Conservation (phyloP, 2,888 invertebrate genomes). For the Cyrtodaria siliqua region DNA sequence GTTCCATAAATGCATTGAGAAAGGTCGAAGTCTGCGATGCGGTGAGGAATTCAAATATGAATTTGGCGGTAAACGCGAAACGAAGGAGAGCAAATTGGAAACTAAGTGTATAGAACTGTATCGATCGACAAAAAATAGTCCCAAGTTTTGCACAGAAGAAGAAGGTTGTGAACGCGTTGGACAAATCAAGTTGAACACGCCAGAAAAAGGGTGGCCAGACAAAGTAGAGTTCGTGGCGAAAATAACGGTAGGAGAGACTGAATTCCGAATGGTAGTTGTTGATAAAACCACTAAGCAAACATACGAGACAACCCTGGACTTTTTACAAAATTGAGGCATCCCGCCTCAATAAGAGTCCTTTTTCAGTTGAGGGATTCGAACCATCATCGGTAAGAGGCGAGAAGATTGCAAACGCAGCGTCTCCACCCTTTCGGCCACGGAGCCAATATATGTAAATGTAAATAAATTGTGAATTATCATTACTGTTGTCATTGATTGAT, state of each 20-base stretch:
- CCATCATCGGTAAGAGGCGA: too few relatives aligned
- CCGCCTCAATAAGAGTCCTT: too few relatives aligned
- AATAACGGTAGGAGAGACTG: slow-evolving; percentile 29
- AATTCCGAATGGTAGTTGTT: slow-evolving; percentile 25
- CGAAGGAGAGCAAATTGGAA: slow-evolving; percentile 20
- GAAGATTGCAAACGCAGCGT: too few relatives aligned
- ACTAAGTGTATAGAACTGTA: slow-evolving; percentile 15
- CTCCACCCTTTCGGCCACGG: too few relatives aligned
- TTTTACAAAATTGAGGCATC: slow-evolving; percentile 26
- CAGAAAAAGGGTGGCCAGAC: slow-evolving; percentile 26
- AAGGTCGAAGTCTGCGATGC: slow-evolving; percentile 18
- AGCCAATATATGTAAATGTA: too few relatives aligned
- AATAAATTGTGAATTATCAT: too few relatives aligned
- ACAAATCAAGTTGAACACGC: slow-evolving; percentile 21
- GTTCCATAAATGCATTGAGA: slow-evolving; percentile 29
- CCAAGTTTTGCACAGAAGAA: slow-evolving; percentile 16
- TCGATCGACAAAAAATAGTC: slow-evolving; percentile 7
- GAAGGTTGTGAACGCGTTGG: slow-evolving; percentile 31
- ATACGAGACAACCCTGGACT: slow-evolving; percentile 26
- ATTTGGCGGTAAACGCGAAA: slow-evolving; percentile 5
- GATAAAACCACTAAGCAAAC: slow-evolving; percentile 13
- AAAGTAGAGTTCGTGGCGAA: slow-evolving; percentile 26
- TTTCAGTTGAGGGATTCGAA: too few relatives aligned
- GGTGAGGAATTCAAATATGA: slow-evolving; percentile 14
- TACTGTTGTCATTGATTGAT: too few relatives aligned